Base-by-base conservation (phyloP, 1,140 invertebrate genomes). In the Triops cancriformis region DNA sequence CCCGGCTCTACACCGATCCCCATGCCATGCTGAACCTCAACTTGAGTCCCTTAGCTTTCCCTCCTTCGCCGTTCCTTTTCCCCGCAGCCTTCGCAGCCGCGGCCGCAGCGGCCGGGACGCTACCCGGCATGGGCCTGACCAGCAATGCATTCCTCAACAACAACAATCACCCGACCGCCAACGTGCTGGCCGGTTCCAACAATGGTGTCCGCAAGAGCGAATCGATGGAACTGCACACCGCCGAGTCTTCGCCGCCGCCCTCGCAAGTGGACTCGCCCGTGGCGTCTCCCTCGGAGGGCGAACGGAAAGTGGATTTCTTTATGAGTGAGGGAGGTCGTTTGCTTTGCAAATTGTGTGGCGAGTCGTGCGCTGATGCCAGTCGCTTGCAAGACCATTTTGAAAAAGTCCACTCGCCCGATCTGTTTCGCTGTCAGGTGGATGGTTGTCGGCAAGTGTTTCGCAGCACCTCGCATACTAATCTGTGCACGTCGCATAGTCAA, bases 1-100 rank as follows among this genome's bases (percentile, higher is more conserved):
- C 93, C 1, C 88, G 94, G 79, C 85, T 95, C 9, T 96, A 94
- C 82, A 90, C 90, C 43, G 85, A 86, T 43, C 85, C 86, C 10
- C 82, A 88, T 12, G 86, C 88, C 0, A 86, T 88, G 75, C 42
- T 79, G 64, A 73, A 26, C 51, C 79, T 37, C 77, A 64, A 26
- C 31, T n/a, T 77, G 64, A 76, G 76, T n/a, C 80, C 80, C 2
- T 64, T 74, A 18, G 26, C 28, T 79, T 79, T 78, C 78, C 79
- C 83, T 75, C 86, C 84, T 41, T 88, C 87, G 78, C 84, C 87
- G 18, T 77, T 87, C 73, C 83, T 88, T 18, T 86, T 88, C 64
- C 85, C 85, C 23, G 86, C 86, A 1, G 85, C 81, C 73, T 86
- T 85, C 18, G 86, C 84, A 72, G 84, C 81, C 28, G 83, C 82